Percentiles rank a stretch among this genome's conserved stretches.
Evolutionary conservation across 2,888 invertebrate genomes (phyloP).

Genomic region (Pristionchus maxplancki): DNA sequence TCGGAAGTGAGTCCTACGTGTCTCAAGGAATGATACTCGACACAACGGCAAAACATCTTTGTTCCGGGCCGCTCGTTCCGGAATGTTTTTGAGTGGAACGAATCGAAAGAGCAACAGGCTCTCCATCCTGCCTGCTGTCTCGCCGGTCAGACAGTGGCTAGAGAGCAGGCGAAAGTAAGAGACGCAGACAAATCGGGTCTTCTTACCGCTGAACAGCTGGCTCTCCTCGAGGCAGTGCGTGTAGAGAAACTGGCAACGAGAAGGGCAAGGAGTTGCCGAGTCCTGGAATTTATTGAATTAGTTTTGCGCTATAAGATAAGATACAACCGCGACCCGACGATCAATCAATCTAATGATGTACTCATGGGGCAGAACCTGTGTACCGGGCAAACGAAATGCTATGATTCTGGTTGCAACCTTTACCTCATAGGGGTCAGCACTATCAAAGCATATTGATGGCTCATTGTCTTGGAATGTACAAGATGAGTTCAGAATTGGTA

Average conservation of each 20-base stretch:
- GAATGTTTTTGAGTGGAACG: slow-evolving; percentile 29
- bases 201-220: slow-evolving; percentile 32
- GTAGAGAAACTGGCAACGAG: slow-evolving; percentile 42
- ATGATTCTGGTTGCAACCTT: no score
- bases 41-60: background rate
- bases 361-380: no score
- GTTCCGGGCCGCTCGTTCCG: slow-evolving; percentile 12
- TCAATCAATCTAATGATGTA: no score
- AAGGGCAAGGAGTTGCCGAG: background rate
- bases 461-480: no score
- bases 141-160: background rate
- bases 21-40: background rate
- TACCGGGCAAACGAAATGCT: background rate
- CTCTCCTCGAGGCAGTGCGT: slow-evolving; percentile 26
- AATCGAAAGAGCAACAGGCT: background rate
- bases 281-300: background rate
- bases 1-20: slow-evolving; percentile 3
- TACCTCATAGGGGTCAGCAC: no score
- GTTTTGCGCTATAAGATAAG: no score
- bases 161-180: background rate
- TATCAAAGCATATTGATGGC: no score
- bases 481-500: no score
- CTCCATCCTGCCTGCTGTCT: background rate
- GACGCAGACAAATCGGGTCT: background rate
- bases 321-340: no score